phyloP scores from a whole-genome alignment of 1,140 invertebrate species.

The Alviniconcha marisindica region DNA sequence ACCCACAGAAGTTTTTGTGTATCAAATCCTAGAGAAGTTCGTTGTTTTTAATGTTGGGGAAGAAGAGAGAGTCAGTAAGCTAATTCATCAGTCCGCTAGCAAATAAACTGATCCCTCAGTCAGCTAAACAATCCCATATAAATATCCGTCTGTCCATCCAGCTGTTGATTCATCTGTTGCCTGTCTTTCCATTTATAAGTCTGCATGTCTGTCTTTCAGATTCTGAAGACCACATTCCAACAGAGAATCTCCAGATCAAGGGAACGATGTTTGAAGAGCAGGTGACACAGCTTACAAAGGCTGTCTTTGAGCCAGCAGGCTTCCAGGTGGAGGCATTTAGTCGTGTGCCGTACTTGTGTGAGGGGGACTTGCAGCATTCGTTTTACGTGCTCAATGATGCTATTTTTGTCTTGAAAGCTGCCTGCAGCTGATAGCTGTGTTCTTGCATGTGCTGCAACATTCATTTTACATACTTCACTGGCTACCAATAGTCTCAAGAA shows the following conservation, averaged over 20 bases:
- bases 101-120: too few relatives aligned
- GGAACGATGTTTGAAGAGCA: slow-evolving; percentile 88
- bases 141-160: not conserved
- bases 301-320: slow-evolving; percentile 84
- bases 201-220: slow-evolving; percentile 65
- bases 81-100: too few relatives aligned
- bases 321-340: slow-evolving; percentile 87
- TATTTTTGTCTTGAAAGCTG: slow-evolving; percentile 81
- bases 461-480: too few relatives aligned
- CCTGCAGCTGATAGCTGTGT: not conserved
- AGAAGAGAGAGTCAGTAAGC: too few relatives aligned
- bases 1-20: too few relatives aligned
- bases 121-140: not conserved
- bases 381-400: slow-evolving; percentile 94
- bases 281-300: slow-evolving; percentile 81
- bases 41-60: too few relatives aligned
- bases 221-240: slow-evolving; percentile 83
- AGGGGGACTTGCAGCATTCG: slow-evolving; percentile 93
- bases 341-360: slow-evolving; percentile 93
- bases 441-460: too few relatives aligned
- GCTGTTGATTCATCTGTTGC: not conserved
- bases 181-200: not conserved
- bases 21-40: too few relatives aligned
- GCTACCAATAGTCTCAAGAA: too few relatives aligned
- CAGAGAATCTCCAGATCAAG: slow-evolving; percentile 83